A percentile compares a stretch with the other conserved stretches of the same genome.
Evolutionary conservation across 1,140 invertebrate genomes (phyloP).

Genomic region (Conus ventricosus): DNA sequence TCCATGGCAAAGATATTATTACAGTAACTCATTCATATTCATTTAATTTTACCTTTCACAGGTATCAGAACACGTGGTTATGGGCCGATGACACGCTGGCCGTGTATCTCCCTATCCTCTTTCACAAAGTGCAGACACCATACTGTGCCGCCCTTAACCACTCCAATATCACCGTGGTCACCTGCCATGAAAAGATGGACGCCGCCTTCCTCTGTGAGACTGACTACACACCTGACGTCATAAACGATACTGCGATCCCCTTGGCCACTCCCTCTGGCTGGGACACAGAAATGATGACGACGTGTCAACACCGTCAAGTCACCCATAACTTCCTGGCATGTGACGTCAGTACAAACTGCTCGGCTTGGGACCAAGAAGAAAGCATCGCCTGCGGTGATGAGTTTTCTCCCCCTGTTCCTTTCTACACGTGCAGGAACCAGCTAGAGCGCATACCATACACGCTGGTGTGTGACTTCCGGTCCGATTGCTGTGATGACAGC

Average conservation of each 20-base stretch:
- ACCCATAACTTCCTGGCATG: slow-evolving; percentile 20
- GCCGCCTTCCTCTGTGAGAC: background rate
- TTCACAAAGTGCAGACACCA: no score
- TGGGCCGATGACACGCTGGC: no score
- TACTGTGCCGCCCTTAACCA: no score
- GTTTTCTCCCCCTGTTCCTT: background rate
- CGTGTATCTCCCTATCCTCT: no score
- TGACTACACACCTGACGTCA: background rate
- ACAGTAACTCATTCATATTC: no score
- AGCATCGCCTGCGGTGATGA: background rate
- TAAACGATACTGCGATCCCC: background rate
- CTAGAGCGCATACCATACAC: slow-evolving; percentile 8
- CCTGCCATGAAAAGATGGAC: background rate
- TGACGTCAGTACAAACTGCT: background rate
- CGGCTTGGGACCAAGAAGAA: background rate
- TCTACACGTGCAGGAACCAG: background rate
- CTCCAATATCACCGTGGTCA: no score
- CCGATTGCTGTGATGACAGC: slow-evolving; percentile 8
- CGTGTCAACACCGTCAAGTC: background rate
- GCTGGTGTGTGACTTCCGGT: slow-evolving; percentile 13
- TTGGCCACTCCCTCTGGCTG: background rate
- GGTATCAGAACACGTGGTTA: no score
- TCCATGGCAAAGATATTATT: no score
- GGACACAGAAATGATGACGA: background rate
- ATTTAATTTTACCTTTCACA: no score